Conservation (phyloP, 2,888 invertebrate species). For the Clostera curtula region DNA sequence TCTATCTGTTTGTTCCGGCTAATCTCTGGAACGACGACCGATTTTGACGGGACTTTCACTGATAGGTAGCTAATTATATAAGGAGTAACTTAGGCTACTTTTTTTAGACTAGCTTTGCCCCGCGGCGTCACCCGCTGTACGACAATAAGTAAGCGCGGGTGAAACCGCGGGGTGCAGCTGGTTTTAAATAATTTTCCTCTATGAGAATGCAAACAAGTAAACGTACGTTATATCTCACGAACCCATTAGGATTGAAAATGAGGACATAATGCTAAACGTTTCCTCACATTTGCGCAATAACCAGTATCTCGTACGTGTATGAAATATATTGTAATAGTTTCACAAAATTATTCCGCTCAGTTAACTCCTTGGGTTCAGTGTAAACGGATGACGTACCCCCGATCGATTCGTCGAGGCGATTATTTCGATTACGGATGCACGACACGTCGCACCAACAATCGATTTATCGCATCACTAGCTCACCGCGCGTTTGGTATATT, state of each 20-base stretch:
- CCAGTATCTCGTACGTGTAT: conserved; percentile 2
- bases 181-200: no score
- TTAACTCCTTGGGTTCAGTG: conserved; percentile 15
- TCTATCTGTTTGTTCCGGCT: no score
- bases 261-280: not conserved
- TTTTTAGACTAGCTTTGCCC: no score
- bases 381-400: conserved; percentile 18
- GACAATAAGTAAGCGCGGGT: no score
- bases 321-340: conserved; percentile 3
- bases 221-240: no score
- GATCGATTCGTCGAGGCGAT: conserved; percentile 25
- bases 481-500: conserved; percentile 27
- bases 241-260: not conserved
- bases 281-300: not conserved
- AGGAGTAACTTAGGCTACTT: no score
- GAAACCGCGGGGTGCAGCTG: no score
- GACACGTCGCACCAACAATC: conserved; percentile 32
- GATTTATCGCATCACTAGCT: conserved; percentile 33
- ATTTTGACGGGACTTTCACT: no score
- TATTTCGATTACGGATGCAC: conserved; percentile 33
- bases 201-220: no score
- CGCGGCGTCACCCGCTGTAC: no score
- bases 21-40: no score
- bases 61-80: no score
- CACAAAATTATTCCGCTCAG: conserved; percentile 8